phyloP scores from a whole-genome alignment of 1,140 invertebrate genomes.

The Leucophenga varia region DNA sequence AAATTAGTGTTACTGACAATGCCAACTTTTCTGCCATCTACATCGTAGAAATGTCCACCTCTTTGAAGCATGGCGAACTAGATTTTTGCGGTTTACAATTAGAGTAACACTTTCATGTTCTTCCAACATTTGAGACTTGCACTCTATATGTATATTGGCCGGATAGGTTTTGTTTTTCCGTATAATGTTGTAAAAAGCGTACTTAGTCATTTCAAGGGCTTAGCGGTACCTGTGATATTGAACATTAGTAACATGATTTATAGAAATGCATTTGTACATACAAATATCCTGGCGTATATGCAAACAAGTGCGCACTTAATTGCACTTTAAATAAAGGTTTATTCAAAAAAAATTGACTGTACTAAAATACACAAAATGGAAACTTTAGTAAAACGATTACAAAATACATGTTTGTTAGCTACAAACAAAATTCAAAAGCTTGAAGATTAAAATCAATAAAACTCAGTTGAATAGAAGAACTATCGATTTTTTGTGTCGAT shows the following conservation, averaged over 20 bases:
- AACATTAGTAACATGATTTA: constrained; percentile 14
- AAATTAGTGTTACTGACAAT: constrained; percentile 32
- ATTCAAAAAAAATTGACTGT: constrained; percentile 2
- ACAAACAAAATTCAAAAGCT: no score
- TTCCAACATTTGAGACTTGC: constrained; percentile 41
- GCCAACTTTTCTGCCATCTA: constrained; percentile 41
- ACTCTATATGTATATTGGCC: constrained; percentile 33
- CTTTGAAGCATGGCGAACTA: constrained; percentile 28
- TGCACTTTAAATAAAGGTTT: constrained; percentile 2
- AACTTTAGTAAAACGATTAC: constrained; percentile 29
- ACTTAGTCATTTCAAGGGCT: constrained; percentile 35
- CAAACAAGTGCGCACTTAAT: constrained; percentile 2
- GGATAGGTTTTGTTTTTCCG: constrained; percentile 43
- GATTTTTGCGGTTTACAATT: constrained; percentile 34
- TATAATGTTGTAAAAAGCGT: constrained; percentile 39
- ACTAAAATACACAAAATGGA: constrained; percentile 43
- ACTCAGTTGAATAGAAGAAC: no score
- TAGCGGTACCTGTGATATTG: constrained; percentile 24
- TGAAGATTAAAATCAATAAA: no score
- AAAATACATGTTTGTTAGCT: constrained; percentile 27
- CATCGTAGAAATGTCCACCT: constrained; percentile 29
- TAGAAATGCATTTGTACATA: constrained; percentile 7
- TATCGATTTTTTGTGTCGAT: no score
- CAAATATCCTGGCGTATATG: constrained; percentile 6
- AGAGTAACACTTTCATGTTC: constrained; percentile 40